Base-by-base conservation (phyloP, 2,888 invertebrate species). In the Eristalinus sepulchralis region DNA sequence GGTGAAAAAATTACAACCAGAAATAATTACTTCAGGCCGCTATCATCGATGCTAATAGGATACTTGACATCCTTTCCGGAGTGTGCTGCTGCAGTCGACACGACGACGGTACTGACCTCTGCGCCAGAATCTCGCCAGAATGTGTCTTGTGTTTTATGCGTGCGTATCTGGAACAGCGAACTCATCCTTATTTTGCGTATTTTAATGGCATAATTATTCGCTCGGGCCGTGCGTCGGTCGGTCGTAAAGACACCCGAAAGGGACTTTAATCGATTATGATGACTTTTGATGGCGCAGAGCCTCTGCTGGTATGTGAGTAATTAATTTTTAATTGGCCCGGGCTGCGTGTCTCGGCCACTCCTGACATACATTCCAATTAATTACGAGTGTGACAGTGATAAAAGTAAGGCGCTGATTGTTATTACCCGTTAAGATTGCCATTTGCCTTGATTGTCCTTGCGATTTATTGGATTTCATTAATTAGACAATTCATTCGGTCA, bases 1-100 rank as follows among this genome's bases (percentile, higher is more conserved):
- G 10, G n/a, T 22, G n/a, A n/a, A 9, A 66, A 20, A 71, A 71
- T 57, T 47, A 59, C 33, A n/a, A 11, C 31, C 55, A 60, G 27
- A 76, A 64, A 36, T 73, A 34, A 3, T 75, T 60, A 76, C 77
- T 66, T 64, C 39, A 47, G 75, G 78, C 78, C 78, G 47, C 47
- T 78, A 79, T 83, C 86, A 79, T 78, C 79, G 55, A 73, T 75
- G 73, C 73, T 75, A 83, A 86, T 86, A 62, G 86, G 78, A 86
- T 78, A 83, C 86, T 86, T 86, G 86, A 86, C 86, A 86, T 86
- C 79, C 78, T 86, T 86, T 83, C 75, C 59, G 17, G 11, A 1
- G 13, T 8, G 11, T 31, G 34, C 27, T 55, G 33, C 33, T 73
- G 78, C 83, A 86, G 75, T 83, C 79, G 78, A 76, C 86, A 86